phyloP scores from a whole-genome alignment of 2,888 invertebrate species.

The Drosophila niveifrons region DNA sequence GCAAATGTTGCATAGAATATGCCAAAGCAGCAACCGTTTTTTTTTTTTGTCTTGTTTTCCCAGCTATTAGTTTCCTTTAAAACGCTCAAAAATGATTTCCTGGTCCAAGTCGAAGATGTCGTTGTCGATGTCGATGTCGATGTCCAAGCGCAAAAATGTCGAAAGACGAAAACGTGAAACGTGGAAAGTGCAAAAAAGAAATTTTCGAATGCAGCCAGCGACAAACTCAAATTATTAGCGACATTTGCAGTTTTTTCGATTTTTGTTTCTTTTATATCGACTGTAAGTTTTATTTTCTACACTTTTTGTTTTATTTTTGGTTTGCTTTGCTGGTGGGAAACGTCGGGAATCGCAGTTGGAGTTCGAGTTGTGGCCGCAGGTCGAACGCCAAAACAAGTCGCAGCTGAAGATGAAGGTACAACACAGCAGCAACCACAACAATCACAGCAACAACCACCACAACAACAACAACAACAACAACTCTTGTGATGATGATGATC shows the following conservation, averaged over 20 bases:
- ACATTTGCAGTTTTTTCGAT: slow-evolving; percentile 65
- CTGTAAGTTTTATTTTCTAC: slow-evolving; percentile 23
- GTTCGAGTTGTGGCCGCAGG: slow-evolving; percentile 52
- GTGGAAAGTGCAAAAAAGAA: slow-evolving; percentile 72
- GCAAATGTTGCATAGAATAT: slow-evolving; percentile 13
- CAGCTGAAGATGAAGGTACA: slow-evolving; percentile 45
- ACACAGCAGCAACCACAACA: slow-evolving; percentile 8
- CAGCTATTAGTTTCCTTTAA: slow-evolving; percentile 28
- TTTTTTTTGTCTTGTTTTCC: slow-evolving; percentile 12
- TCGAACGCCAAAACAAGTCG: slow-evolving; percentile 67
- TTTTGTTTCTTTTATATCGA: slow-evolving; percentile 26
- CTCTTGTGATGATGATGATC: slow-evolving; percentile 52
- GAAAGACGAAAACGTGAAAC: slow-evolving; percentile 47
- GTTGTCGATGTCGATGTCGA: slow-evolving; percentile 35
- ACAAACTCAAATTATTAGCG: slow-evolving; percentile 70
- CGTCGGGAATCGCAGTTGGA: slow-evolving; percentile 29
- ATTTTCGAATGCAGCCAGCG: slow-evolving; percentile 60
- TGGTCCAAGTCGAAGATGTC: slow-evolving; percentile 52
- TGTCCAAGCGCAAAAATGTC: slow-evolving; percentile 46
- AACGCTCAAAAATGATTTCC: slow-evolving; percentile 68
- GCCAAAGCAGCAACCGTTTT: not conserved
- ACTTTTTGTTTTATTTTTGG: slow-evolving; percentile 41
- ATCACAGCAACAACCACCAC: slow-evolving; percentile 18
- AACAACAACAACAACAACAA: slow-evolving; percentile 12
- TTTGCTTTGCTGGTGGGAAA: slow-evolving; percentile 69